Evolutionary conservation across 1,140 invertebrate species (phyloP), one percentile per base, ranked within the genome.

Genomic region (Nasonia giraulti): DNA sequence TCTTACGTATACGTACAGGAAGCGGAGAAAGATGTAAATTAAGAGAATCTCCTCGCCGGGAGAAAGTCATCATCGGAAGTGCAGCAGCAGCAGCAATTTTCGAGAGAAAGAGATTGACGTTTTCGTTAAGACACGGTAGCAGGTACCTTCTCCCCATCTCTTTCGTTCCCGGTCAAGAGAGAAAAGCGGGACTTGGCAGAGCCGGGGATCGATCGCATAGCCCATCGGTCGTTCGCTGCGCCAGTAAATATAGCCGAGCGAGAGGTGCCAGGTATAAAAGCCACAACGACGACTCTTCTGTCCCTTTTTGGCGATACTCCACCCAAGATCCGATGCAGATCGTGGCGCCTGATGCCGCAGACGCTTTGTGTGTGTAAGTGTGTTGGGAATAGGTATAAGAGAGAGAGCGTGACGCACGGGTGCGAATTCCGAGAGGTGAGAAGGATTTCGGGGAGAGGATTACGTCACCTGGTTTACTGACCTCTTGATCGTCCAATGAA

Each of bases 301-400:
- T 75, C 79, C 69, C 40, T 77, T 85, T 85, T 85, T 85, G 80
- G 84, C 84, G 73, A 77, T 82, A 81, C 84, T 85, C 78, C 73
- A 79, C 44, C 27, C 14, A 71, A 23, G 20, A 50, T 55, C 23
- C 40, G 37, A 37, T 14, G 37, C 62, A 31, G 27, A 62, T 62
- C 55, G 55, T n/a, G 55, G 17, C 44, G 44, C 14, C 6, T 31
- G 12, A 17, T 74, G 23, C 4, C 14, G 50, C 23, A 33, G 23
- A 62, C 31, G 76, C 33, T 62, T 1, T 62, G 6, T 17, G 17
- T 37, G 17, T 37, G 5, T 37, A 5, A 37, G 55, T 62, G 17
- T 62, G 17, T 62, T 62, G 17, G 7, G 55, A 62, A 62, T 62
- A 62, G 17, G 55, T 62, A 20, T 62, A 62, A 20, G 55, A 17